These are phyloP conservation scores for Anguilla megastoma DNA, from an alignment of 2,797 vertebrate species.

Conservation along the genomic window DNA sequence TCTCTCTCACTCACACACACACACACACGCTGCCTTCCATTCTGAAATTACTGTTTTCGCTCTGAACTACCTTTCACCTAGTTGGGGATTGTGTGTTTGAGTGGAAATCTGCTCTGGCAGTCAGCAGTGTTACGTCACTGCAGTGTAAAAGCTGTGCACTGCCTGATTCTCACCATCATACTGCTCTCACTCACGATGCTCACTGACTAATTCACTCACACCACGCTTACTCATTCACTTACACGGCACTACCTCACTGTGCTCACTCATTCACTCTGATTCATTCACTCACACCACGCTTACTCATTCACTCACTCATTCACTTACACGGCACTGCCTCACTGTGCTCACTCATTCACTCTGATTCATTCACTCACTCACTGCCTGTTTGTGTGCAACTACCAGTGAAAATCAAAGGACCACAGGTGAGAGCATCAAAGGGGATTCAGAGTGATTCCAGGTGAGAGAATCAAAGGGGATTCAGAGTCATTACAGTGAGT, in stretches of 20 bases:
- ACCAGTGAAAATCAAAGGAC: not conserved
- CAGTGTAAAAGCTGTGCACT: not conserved
- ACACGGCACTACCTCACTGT: too few species aligned
- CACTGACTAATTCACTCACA: too few species aligned
- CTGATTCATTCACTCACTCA: not conserved
- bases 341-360: not conserved
- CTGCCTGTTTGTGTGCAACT: not conserved
- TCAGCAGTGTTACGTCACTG: not conserved
- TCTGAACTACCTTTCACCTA: slow-evolving; percentile 8
- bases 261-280: too few species aligned
- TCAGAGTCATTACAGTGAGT: not conserved
- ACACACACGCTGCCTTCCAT: not conserved
- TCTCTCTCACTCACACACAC: too few species aligned
- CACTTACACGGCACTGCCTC: not conserved
- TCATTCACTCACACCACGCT: not conserved
- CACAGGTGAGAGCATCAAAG: not conserved
- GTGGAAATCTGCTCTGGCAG: slow-evolving; percentile 2
- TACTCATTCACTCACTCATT: not conserved
- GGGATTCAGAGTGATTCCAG: not conserved
- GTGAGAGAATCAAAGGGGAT: not conserved
- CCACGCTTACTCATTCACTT: too few species aligned
- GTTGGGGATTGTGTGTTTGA: slow-evolving; percentile 4
- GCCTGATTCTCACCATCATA: not conserved
- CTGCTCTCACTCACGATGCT: not conserved
- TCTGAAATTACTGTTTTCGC: not conserved